phyloP scores from a whole-genome alignment of 1,140 invertebrate species.

The Pogonognathellus flavescens region DNA sequence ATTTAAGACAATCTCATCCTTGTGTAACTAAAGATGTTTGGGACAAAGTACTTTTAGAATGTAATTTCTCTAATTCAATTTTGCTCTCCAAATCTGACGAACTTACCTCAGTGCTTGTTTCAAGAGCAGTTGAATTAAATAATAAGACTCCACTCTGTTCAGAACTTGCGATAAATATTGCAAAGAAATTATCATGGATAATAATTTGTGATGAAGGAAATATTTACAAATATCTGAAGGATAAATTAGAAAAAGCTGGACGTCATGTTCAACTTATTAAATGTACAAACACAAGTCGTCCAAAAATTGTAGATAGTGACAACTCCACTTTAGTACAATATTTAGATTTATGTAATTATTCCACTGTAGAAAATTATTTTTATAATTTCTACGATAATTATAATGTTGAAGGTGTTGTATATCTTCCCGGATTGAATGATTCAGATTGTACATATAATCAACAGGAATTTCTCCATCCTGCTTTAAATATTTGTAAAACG shows the following conservation, averaged over 20 bases:
- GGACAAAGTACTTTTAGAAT: background rate
- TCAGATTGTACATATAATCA: background rate
- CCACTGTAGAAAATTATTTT: background rate
- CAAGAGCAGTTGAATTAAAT: background rate
- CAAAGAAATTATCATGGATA: background rate
- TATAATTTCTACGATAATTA: background rate
- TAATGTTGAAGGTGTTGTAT: constrained; percentile 53
- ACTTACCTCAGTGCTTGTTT: background rate
- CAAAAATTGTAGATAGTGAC: background rate
- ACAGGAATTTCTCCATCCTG: background rate
- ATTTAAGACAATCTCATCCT: constrained; percentile 33
- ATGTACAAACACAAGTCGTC: background rate
- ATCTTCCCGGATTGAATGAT: background rate
- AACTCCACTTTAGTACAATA: no score
- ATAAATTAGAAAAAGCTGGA: background rate
- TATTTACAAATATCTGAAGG: background rate
- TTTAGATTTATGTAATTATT: background rate
- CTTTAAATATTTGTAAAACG: background rate
- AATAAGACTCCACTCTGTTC: background rate
- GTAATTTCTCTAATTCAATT: background rate
- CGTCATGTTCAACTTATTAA: background rate
- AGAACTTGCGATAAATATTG: background rate
- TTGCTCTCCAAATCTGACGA: background rate
- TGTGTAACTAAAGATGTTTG: constrained; percentile 28
- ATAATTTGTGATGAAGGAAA: background rate